Percentiles rank a stretch among this genome's conserved stretches.
Evolutionary conservation across 2,888 invertebrate species (phyloP).

Genomic region (Ormia ochracea): DNA sequence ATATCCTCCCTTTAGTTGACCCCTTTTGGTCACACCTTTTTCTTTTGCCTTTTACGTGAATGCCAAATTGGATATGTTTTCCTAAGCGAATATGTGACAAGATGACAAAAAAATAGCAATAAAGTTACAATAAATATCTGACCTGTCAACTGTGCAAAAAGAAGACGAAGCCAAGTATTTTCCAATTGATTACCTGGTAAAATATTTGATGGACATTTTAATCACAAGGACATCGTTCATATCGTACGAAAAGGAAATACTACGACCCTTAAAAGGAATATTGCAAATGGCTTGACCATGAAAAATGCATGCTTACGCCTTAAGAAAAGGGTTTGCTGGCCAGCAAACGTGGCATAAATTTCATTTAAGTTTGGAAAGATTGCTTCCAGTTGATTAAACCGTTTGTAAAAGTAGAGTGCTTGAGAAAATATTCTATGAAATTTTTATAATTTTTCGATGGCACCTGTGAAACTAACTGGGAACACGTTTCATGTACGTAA

Average conservation of each 20-base stretch:
- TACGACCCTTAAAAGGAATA: not conserved
- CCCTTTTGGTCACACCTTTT: constrained; percentile 16
- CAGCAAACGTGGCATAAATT: not conserved
- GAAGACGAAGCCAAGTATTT: too few relatives aligned
- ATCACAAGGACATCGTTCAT: not conserved
- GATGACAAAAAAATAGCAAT: constrained; percentile 26
- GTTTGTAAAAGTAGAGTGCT: not conserved
- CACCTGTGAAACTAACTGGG: not conserved
- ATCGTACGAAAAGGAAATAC: not conserved
- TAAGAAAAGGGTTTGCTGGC: not conserved
- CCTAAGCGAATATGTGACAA: not conserved
- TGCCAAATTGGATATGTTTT: not conserved
- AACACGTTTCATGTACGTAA: not conserved
- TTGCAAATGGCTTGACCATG: not conserved
- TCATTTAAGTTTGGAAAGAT: not conserved
- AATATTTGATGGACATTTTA: constrained; percentile 57
- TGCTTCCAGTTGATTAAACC: not conserved
- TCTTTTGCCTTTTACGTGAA: not conserved
- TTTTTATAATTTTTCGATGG: not conserved
- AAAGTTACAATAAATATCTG: constrained; percentile 37
- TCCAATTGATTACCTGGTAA: constrained; percentile 61
- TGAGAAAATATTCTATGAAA: not conserved
- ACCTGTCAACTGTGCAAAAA: constrained; percentile 22
- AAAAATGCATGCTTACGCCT: not conserved
- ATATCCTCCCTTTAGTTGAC: not conserved